These are phyloP conservation scores for Gephyroberyx darwinii DNA, from an alignment of 2,797 vertebrate genomes.

Conservation along the genomic window DNA sequence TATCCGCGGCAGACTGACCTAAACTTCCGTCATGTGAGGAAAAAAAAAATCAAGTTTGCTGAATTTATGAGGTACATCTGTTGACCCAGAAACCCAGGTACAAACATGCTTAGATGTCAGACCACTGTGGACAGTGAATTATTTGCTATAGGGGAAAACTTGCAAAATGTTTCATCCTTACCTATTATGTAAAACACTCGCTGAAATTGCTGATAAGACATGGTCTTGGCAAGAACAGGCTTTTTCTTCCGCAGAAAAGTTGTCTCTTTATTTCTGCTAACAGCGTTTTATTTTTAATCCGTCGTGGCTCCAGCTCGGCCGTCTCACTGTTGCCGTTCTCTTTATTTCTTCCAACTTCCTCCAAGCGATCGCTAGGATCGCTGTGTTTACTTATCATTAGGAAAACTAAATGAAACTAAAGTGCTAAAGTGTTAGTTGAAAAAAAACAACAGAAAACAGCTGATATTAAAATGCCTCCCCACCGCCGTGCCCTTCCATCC, in stretches of 20 bases:
- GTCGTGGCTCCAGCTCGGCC: conserved; percentile 23
- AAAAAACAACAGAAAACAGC: conserved; percentile 17
- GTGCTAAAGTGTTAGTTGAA: conserved; percentile 28
- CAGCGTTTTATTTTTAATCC: conserved; percentile 23
- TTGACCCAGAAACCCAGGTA: conserved; percentile 44
- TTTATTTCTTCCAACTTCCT: conserved; percentile 23
- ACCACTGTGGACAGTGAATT: conserved; percentile 6
- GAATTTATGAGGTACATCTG: conserved; percentile 49
- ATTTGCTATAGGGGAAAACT: conserved; percentile 15
- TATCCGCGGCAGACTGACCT: conserved; percentile 12
- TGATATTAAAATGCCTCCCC: conserved; percentile 22
- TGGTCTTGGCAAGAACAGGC: conserved; percentile 25
- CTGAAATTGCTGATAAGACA: conserved; percentile 20
- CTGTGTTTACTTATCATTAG: conserved; percentile 22
- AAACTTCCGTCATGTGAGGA: conserved; percentile 5
- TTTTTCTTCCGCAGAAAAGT: conserved; percentile 17
- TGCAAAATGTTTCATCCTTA: conserved; percentile 21
- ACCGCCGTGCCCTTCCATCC: background rate
- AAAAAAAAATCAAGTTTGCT: background rate
- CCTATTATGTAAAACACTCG: conserved; percentile 31
- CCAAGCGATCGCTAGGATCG: conserved; percentile 19
- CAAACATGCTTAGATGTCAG: conserved; percentile 25
- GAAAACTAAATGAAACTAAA: background rate
- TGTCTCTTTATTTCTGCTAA: conserved; percentile 15
- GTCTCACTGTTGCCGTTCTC: conserved; percentile 13